Evolutionary conservation across 2,888 invertebrate genomes (phyloP), one percentile per base, ranked within the genome.

Genomic region (Caenorhabditis parvicauda): DNA sequence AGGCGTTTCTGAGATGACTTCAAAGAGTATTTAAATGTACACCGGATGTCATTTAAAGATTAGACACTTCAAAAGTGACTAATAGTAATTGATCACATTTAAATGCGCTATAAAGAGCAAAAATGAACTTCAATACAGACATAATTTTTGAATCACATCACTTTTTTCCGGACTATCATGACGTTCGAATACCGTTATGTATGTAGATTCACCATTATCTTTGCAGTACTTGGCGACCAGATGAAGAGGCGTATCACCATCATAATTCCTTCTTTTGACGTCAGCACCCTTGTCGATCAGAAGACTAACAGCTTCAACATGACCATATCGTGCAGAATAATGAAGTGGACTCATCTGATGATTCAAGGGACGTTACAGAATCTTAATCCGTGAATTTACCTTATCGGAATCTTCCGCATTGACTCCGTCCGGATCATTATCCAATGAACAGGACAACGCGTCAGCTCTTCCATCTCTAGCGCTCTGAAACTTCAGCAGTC

Each of bases 341-440:
- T 71, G 71, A 5, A 71, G 59, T 0, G 71, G 60, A 2, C 64
- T 68, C 39, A 60, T 56, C 58, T 66, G 52, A n/a, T 59, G 24
- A 46, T 29, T 46, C 27, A 27, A n/a, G n/a, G n/a, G n/a, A n/a
- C n/a, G n/a, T n/a, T n/a, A n/a, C n/a, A n/a, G 6, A 12, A 19
- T 6, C 22, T 19, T 45, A 9, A 28, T 27, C 17, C 3, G 28
- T 21, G 7, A 28, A 39, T 39, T 45, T n/a, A 47, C 47, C 25
- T 35, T 37, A 27, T 61, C 61, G 2, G 17, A 24, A 46, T 61
- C 61, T n/a, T 29, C 53, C 2, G 9, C 1, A 29, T 56, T 61
- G 12, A 49, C 53, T 3, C n/a, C 14, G 9, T 38, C 49, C n/a
- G 50, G 53, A 14, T 28, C 12, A n/a, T 42, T 44, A n/a, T 22